Base-by-base conservation (phyloP, 2,888 invertebrate genomes). In the Ophonus ardosiacus region DNA sequence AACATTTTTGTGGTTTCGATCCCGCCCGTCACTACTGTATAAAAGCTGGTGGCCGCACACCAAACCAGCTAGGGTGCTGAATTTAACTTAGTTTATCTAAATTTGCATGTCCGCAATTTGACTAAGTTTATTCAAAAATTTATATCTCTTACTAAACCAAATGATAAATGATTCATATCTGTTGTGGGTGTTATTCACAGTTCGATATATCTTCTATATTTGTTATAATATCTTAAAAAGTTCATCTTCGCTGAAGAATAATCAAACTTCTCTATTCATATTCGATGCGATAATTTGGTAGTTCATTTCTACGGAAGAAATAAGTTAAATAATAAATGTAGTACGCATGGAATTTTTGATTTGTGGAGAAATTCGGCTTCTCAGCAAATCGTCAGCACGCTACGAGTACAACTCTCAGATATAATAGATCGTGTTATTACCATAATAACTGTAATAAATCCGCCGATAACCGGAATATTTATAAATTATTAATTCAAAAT, bases 361-460 rank as follows among this genome's bases (percentile, higher is more conserved):
- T 78, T 57, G 31, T 78, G 24, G 7, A 24, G 57, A 78, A 57
- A 38, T 76, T 78, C 56, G 78, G 78, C 31, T 78, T 57, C 78
- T 57, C 56, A 56, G 78, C 51, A 6, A 21, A 17, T 74, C 13
- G 43, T n/a, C 74, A 4, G 51, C 78, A 78, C 78, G 78, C 76
- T 24, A 76, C 6, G 31, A 31, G 31, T 31, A 13, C 78, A 78
- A 57, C 78, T 78, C 78, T 61, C 61, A 63, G 61, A 81, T 81
- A 68, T 81, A 71, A 81, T 81, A 81, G 51, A 24, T 59, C 24
- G 56, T 76, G 71, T 83, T 83, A 83, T 83, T 83, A 83, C 51
- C 74, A 40, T 83, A 83, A 83, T 83, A 83, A 83, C 83, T 83
- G 65, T 83, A 76, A 83, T 83, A 83, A 83, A 83, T 83, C 71